Evolutionary conservation across 2,113 vertebrate genomes (phyloP), one percentile per base, ranked within the genome.

Genomic region (Oostethus manadensis): DNA sequence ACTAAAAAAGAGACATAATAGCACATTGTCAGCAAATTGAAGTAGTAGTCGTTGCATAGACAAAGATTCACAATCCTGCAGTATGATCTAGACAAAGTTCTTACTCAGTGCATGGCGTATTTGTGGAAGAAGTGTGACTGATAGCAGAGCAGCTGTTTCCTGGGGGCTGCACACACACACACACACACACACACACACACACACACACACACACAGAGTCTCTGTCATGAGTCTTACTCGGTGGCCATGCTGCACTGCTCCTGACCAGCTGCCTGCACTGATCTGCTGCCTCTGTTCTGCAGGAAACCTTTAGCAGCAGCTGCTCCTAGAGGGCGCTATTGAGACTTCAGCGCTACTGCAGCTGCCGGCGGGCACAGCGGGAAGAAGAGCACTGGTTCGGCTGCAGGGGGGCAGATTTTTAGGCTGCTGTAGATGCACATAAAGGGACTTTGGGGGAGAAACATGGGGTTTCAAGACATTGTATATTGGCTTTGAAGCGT

Each of bases 141-240:
- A 82, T 75, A 68, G 73, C 71, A 23, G 29, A 76, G 61, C 83
- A 87, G 83, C 85, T 87, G 83, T 86, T 84, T 83, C 78, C 64
- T 67, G 66, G 81, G 76, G 69, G 58, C 55, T 59, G 68, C 69
- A 69, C 78, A 5, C 46, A 48, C 47, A 48, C 35, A 55, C 56
- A 18, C 22, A n/a, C 70, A 3, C 66, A 14, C 38, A 42, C 38
- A 42, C 38, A 14, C 38, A 42, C 38, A 42, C 38, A 42, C 38
- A 42, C 38, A 14, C 38, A 42, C 38, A 42, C 38, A 42, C 38
- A 42, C 38, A 42, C 38, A 42, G 11, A 42, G 77, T 50, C 58
- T 61, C 17, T 45, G 50, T 26, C 50, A 8, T 15, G 43, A 56
- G 57, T 54, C 54, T 67, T 54, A 57, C 64, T 14, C 17, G 58